Base-by-base conservation (phyloP, 1,140 invertebrate species). In the Dendrolimus kikuchii region DNA sequence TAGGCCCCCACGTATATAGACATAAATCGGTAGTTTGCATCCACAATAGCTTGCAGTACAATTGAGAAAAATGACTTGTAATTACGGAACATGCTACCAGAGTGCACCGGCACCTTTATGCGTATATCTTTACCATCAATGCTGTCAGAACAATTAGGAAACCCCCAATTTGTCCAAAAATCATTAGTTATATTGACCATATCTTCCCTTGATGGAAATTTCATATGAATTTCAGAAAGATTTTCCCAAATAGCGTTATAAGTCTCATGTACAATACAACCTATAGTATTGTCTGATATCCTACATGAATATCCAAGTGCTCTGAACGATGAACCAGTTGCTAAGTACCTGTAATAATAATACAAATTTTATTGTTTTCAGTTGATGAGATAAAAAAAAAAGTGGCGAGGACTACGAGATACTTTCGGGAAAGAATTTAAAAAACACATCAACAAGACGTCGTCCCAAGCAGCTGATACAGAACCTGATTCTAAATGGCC, bases 331-430 rank as follows among this genome's bases (percentile, higher is more conserved):
- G 41, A 42, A 42, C 41, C 41, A 42, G 41, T 42, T 42, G 41
- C 41, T 42, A 42, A 42, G 41, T 42, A 42, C 41, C 41, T 42
- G 41, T 42, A 42, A 42, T 42, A 42, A 42, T 3, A 42, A 42
- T 42, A 42, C 41, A 42, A 42, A 3, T 42, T 42, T 42, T 42
- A 42, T 42, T 42, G 41, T 42, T 3, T 42, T 42, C 41, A 42
- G 41, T 42, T 42, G 41, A 42, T 42, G 41, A 42, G 41, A 42
- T 42, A 42, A 42, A 42, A 42, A 42, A 42, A 42, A 42, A 42
- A 42, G 41, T 42, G 41, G 41, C 41, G 41, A 42, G 41, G 41
- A 42, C 3, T 42, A 42, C 41, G 1, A 42, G 41, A 42, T 42
- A 42, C 41, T 42, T 42, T 42, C 41, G 41, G 41, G 41, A 42